phyloP scores from a whole-genome alignment of 1,140 invertebrate genomes.

The Caenorhabditis remanei region DNA sequence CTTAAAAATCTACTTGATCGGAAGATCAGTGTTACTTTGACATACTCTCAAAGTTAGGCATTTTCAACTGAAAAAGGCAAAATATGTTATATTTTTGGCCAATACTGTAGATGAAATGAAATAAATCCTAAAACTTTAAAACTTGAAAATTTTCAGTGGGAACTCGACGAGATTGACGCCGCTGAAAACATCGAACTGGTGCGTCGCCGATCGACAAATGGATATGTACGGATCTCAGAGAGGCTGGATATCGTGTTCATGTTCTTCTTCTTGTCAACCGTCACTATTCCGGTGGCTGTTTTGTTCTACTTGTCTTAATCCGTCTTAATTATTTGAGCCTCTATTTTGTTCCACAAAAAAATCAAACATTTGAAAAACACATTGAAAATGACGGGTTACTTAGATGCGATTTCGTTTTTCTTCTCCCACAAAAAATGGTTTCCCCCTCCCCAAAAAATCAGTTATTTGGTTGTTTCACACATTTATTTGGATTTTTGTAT shows the following conservation, averaged over 20 bases:
- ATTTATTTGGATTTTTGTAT: constrained; percentile 25
- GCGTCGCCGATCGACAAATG: constrained; percentile 67
- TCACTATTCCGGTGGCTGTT: constrained; percentile 72
- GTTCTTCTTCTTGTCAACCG: constrained; percentile 70
- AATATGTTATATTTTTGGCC: too few species aligned
- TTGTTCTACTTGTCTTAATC: constrained; percentile 66
- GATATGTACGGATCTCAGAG: constrained; percentile 71
- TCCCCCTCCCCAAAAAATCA: background rate
- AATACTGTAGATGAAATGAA: too few species aligned
- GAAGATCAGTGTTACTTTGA: too few species aligned
- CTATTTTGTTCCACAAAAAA: too few species aligned
- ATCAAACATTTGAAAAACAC: background rate
- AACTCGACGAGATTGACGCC: constrained; percentile 61
- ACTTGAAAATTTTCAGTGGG: constrained; percentile 51
- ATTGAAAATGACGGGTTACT: background rate
- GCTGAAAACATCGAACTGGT: constrained; percentile 14
- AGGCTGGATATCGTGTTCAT: constrained; percentile 71
- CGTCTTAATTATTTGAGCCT: too few species aligned
- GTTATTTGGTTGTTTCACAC: background rate
- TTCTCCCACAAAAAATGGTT: background rate
- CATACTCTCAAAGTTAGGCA: too few species aligned
- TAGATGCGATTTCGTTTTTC: constrained; percentile 32
- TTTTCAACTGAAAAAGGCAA: too few species aligned
- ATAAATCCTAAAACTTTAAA: too few species aligned
- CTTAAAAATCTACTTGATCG: too few species aligned